Conservation (phyloP, 2,888 invertebrate species). For the Drosophila fungiperda region DNA sequence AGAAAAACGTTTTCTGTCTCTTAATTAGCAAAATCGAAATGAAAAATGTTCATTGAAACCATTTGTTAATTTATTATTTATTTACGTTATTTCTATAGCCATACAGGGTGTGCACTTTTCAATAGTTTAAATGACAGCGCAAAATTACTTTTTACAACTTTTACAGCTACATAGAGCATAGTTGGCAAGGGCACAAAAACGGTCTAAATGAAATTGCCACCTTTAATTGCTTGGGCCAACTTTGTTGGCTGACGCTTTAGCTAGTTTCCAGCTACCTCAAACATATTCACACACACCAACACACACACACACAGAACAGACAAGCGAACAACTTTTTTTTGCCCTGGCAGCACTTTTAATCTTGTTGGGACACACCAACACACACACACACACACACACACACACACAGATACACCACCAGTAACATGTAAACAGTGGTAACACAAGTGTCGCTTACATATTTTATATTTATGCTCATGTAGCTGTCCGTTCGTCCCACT, state of each 20-base stretch:
- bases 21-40: neutral
- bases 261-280: conserved; percentile 18
- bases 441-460: conserved; percentile 65
- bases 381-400: conserved; percentile 14
- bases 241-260: conserved; percentile 37
- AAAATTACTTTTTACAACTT: neutral
- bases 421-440: conserved; percentile 8
- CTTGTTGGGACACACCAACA: conserved; percentile 62
- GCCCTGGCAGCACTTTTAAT: conserved; percentile 70
- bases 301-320: neutral
- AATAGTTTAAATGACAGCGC: neutral
- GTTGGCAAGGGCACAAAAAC: conserved; percentile 22
- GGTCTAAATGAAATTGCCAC: conserved; percentile 59
- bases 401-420: neutral
- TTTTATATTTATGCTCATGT: conserved; percentile 80
- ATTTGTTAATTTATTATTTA: neutral
- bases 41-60: neutral
- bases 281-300: neutral
- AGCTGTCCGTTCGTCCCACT: conserved; percentile 48
- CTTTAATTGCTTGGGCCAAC: conserved; percentile 70
- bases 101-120: conserved; percentile 9
- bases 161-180: neutral
- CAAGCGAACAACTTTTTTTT: conserved; percentile 27
- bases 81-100: neutral
- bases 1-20: neutral